These are phyloP conservation scores for Poeciliopsis gracilis DNA, from an alignment of 2,797 vertebrate genomes.

Conservation along the genomic window DNA sequence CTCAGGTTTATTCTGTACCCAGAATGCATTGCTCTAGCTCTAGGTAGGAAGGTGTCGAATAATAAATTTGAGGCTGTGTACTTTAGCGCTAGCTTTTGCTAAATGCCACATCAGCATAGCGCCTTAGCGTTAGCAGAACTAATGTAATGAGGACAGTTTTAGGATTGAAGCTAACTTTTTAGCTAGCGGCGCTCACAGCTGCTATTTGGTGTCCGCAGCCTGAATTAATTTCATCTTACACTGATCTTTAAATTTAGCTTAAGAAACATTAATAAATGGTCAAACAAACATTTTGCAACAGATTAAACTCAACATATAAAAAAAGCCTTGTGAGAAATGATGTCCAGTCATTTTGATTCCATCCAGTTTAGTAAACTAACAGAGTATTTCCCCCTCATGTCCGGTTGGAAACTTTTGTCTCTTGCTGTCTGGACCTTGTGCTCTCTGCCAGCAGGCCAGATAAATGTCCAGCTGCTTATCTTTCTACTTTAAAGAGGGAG, in stretches of 20 bases:
- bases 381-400: neutral
- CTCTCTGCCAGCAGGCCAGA: neutral
- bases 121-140: neutral
- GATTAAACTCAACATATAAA: neutral
- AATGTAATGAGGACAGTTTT: neutral
- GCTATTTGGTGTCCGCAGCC: neutral
- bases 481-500: neutral
- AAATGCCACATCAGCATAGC: too few species aligned
- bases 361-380: neutral
- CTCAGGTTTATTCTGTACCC: too few species aligned
- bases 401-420: neutral
- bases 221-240: neutral
- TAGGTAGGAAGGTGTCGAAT: too few species aligned
- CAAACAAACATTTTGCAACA: neutral
- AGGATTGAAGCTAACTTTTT: neutral
- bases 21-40: too few species aligned
- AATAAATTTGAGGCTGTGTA: too few species aligned
- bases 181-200: neutral
- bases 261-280: neutral
- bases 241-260: neutral
- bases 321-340: neutral
- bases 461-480: neutral
- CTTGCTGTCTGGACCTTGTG: neutral
- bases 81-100: too few species aligned
- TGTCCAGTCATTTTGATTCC: neutral